Evolutionary conservation across 1,140 invertebrate species (phyloP), one percentile per base, ranked within the genome.

Genomic region (Zaprionus vittiger): DNA sequence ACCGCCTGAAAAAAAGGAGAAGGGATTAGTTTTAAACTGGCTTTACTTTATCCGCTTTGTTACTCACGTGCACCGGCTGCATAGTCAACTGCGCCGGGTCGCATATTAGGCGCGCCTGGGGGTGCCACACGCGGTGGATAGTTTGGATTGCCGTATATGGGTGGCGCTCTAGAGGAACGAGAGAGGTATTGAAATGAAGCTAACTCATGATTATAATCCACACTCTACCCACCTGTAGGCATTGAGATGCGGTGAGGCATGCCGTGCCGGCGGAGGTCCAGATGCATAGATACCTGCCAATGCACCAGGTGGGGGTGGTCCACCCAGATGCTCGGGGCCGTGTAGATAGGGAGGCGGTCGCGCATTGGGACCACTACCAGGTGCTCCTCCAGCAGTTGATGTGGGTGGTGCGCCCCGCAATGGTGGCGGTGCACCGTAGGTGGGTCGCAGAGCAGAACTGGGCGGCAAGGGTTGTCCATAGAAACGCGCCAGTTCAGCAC

Each of bases 381-480:
- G 57, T 24, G 68, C 11, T 22, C 80, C 56, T 0, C 55, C 67
- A 0, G 71, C 68, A 1, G 89, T 62, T 2, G 89, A 63, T 12
- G 84, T 65, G 14, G 89, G 77, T 0, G 72, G 72, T 2, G 79
- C 73, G 1, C 91, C 91, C 1, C 89, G 79, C 28, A 92, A 54
- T 4, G 91, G 90, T 2, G 91, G 91, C 28, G 91, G 91, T 28
- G 90, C 91, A n/a, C 91, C 91, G 28, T 87, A 92, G 2, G 90
- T 89, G 34, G 87, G 90, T 12, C 91, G 83, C 68, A 91, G 37
- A 9, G 76, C 71, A 38, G 77, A 89, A 73, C 78, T 85, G 5
- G 83, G 66, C 12, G 82, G 82, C 41, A 84, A 69, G 4, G 85
- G 85, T 24, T 89, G 85, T 9, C 70, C 69, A 37, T 91, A 90